A percentile compares a stretch with the other conserved stretches of the same genome.
These are phyloP conservation scores for Ptychadena robeensis DNA, from an alignment of 2,797 vertebrate species.

Conservation along the genomic window DNA sequence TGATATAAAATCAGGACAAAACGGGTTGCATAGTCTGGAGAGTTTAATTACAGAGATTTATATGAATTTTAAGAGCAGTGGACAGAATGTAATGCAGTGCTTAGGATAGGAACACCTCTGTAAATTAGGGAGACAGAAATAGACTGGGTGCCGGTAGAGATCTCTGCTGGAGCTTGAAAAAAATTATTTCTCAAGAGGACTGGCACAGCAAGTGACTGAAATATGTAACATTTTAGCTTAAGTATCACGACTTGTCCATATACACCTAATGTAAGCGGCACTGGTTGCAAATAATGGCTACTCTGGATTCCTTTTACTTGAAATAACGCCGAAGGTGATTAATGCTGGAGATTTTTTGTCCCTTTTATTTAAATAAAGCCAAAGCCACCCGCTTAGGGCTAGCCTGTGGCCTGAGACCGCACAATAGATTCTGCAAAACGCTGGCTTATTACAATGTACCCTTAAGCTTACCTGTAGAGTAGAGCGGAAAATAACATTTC, in stretches of 20 bases:
- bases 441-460: slow-evolving; percentile 48
- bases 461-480: slow-evolving; percentile 36
- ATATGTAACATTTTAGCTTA: slow-evolving; percentile 28
- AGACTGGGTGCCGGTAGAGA: slow-evolving; percentile 34
- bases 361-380: slow-evolving; percentile 21
- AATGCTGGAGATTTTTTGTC: slow-evolving; percentile 23
- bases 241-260: slow-evolving; percentile 7
- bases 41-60: slow-evolving; percentile 55
- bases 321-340: slow-evolving; percentile 19
- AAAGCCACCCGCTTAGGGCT: not conserved
- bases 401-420: slow-evolving; percentile 26
- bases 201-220: slow-evolving; percentile 29
- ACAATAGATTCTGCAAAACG: slow-evolving; percentile 11
- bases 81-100: slow-evolving; percentile 45
- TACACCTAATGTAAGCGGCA: slow-evolving; percentile 5
- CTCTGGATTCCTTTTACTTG: not conserved
- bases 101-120: slow-evolving; percentile 43
- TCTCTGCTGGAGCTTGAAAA: slow-evolving; percentile 24
- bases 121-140: slow-evolving; percentile 49
- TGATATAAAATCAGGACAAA: slow-evolving; percentile 39
- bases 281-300: slow-evolving; percentile 4
- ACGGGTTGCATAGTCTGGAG: slow-evolving; percentile 20
- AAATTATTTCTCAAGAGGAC: slow-evolving; percentile 41
- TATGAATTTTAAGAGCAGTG: slow-evolving; percentile 29
- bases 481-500: slow-evolving; percentile 56